Base-by-base conservation (phyloP, 2,113 vertebrate species). In the Mesembrinibis cayennensis region DNA sequence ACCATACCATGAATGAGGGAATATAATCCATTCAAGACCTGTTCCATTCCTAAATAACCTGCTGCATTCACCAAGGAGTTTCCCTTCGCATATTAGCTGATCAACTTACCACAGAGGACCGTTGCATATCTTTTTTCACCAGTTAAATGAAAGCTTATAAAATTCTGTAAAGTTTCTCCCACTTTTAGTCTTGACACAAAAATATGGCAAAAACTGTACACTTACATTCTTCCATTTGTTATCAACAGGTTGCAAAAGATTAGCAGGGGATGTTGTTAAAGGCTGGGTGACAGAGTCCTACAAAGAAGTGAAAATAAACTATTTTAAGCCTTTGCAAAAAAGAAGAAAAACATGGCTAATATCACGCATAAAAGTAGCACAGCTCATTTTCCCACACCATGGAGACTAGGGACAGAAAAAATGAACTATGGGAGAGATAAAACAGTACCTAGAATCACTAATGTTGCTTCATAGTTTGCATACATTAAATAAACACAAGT, bases 201-300 rank as follows among this genome's bases (percentile, higher is more conserved):
- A 79, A 44, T 23, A 72, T 11, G 23, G 82, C 66, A 87, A 71
- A 52, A 82, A 16, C 7, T 62, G 27, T 61, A 52, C 26, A 94
- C 97, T 97, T 83, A 96, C 95, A n/a, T 90, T 97, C 61, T 96
- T 95, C 93, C 97, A 96, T 69, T 97, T 97, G 70, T 88, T 96
- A 91, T 97, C 97, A 92, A 87, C 45, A 71, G 92, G 96, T 47
- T 98, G 98, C 61, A 98, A 74, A 81, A 98, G 90, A 77, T 87
- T 95, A 90, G 78, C 23, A 38, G 97, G 70, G 50, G 96, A 34
- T n/a, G 91, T 66, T 42, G 86, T 49, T 36, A 80, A 69, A 93
- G 95, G 87, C 69, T 95, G 93, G 13, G 83, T 81, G 53, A 87
- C 22, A 52, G 96, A 79, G 36, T 96, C 97, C 98, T 97, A 72